These are phyloP conservation scores for Nettapus auritus DNA, from an alignment of 2,113 vertebrate species.

Conservation along the genomic window DNA sequence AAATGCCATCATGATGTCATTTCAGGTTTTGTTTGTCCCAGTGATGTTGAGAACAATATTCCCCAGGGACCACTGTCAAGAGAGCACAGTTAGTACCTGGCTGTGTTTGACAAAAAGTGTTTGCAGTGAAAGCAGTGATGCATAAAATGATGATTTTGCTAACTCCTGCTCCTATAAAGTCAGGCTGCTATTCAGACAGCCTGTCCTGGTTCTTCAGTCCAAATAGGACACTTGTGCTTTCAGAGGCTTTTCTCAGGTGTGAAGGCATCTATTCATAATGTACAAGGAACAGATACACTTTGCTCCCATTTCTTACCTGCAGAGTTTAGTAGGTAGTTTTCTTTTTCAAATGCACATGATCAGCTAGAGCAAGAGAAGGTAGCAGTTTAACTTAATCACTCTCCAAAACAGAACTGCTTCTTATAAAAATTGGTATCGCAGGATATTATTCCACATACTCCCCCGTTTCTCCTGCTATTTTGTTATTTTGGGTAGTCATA, in stretches of 20 bases:
- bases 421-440: not conserved
- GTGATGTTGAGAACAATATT: not conserved
- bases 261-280: not conserved
- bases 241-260: not conserved
- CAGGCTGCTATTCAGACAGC: not conserved
- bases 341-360: not conserved
- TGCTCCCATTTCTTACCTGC: not conserved
- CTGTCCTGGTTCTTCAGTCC: not conserved
- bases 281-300: not conserved
- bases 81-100: not conserved
- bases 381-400: not conserved
- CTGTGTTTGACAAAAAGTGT: not conserved
- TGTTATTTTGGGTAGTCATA: not conserved
- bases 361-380: not conserved
- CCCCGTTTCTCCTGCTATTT: not conserved
- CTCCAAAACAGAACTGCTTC: not conserved
- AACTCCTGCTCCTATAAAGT: not conserved
- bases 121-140: not conserved
- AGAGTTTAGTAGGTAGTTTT: not conserved
- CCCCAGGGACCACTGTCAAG: not conserved
- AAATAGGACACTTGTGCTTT: not conserved
- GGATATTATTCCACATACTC: not conserved
- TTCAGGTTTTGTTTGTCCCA: not conserved
- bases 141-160: not conserved
- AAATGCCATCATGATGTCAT: not conserved